Conservation (phyloP, 23 tunicate genomes). For the Trididemnum miniatum region DNA sequence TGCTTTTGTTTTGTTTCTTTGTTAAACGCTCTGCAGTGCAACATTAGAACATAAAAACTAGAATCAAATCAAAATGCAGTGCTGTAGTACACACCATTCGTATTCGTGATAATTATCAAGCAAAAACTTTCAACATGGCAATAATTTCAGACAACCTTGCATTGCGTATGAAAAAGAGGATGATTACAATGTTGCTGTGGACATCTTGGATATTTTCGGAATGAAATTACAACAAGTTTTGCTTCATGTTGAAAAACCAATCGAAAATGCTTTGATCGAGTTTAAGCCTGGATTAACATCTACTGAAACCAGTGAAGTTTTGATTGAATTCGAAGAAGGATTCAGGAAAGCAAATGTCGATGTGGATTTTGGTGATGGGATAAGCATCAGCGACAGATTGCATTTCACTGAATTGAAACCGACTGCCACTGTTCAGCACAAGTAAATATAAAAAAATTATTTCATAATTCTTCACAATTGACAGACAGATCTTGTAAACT, state of each 20-base stretch:
- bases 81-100: too few species aligned
- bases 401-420: background rate
- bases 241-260: conserved; percentile 15
- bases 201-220: conserved; percentile 43
- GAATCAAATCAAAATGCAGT: too few species aligned
- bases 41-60: too few species aligned
- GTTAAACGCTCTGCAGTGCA: too few species aligned
- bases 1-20: too few species aligned
- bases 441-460: too few species aligned
- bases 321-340: background rate
- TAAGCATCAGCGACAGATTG: background rate
- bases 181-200: background rate
- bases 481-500: too few species aligned
- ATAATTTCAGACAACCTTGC: conserved; percentile 6
- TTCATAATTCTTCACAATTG: too few species aligned
- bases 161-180: conserved; percentile 21
- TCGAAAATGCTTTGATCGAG: background rate
- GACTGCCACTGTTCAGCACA: background rate
- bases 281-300: background rate
- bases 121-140: too few species aligned
- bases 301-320: background rate
- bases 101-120: too few species aligned
- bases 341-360: background rate
- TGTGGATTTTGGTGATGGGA: conserved; percentile 20
- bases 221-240: background rate